Conservation (phyloP, 2,888 invertebrate genomes). For the Orchestes rusci region DNA sequence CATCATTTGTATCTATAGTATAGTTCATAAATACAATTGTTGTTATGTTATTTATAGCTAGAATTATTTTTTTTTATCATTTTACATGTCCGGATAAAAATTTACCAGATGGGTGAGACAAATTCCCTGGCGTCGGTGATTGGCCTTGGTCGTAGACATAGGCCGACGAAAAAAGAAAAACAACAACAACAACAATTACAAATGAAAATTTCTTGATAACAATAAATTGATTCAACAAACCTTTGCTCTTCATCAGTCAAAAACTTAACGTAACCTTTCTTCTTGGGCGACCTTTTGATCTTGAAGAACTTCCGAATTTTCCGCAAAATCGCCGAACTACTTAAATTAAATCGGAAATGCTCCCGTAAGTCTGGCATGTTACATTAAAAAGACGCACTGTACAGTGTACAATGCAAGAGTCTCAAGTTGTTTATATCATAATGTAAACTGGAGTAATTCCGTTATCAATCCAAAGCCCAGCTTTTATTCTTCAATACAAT, state of each 20-base stretch:
- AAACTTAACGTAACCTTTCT: slow-evolving; percentile 56
- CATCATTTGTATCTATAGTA: too few species aligned
- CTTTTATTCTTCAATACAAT: slow-evolving; percentile 13
- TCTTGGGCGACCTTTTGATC: slow-evolving; percentile 46
- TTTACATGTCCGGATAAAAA: too few species aligned
- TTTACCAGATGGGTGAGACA: too few species aligned
- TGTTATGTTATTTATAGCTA: too few species aligned
- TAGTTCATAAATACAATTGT: too few species aligned
- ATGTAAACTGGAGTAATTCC: slow-evolving; percentile 8
- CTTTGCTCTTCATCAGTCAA: slow-evolving; percentile 65
- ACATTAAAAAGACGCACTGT: slow-evolving; percentile 3
- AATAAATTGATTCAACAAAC: slow-evolving; percentile 36
- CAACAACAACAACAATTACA: too few species aligned
- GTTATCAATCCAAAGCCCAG: slow-evolving; percentile 13
- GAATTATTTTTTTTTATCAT: too few species aligned
- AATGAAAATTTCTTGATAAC: too few species aligned
- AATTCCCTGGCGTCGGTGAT: too few species aligned
- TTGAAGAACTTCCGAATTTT: slow-evolving; percentile 37
- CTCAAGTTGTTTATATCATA: slow-evolving; percentile 8
- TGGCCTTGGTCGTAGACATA: too few species aligned
- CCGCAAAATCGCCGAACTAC: slow-evolving; percentile 28
- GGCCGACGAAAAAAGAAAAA: too few species aligned
- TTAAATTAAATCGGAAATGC: slow-evolving; percentile 26
- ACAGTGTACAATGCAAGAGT: slow-evolving; percentile 6
- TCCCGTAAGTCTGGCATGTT: slow-evolving; percentile 30